phyloP scores from a whole-genome alignment of 2,113 vertebrate genomes.

The Sturnira hondurensis region DNA sequence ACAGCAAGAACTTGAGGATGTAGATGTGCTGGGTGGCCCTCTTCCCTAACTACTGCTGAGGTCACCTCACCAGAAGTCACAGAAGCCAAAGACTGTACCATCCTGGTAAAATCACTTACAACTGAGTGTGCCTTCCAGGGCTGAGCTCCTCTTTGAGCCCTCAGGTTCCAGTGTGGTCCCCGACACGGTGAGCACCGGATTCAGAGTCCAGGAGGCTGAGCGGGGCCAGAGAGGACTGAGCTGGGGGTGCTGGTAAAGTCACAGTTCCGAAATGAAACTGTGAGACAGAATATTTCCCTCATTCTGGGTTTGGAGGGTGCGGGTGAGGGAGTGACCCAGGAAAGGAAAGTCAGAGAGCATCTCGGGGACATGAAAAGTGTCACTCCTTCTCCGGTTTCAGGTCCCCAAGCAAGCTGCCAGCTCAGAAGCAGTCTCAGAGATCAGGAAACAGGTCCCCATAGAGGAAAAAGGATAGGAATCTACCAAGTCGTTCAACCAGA shows the following conservation, averaged over 20 bases:
- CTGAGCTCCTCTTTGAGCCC: neutral
- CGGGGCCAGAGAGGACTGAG: neutral
- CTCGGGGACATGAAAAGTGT: slow-evolving; percentile 8
- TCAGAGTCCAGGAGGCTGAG: neutral
- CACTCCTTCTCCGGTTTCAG: slow-evolving; percentile 32
- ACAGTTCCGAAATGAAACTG: neutral
- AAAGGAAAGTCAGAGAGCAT: neutral
- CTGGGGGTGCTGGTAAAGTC: neutral
- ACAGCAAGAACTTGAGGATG: neutral
- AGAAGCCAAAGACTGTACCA: neutral
- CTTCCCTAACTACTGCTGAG: neutral
- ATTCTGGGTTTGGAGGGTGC: neutral
- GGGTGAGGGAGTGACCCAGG: neutral
- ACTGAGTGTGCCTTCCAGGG: neutral
- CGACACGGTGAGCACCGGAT: neutral
- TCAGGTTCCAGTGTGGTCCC: neutral
- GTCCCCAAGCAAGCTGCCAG: slow-evolving; percentile 26
- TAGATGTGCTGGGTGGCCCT: neutral
- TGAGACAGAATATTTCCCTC: neutral
- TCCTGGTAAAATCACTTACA: neutral
- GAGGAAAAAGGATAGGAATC: slow-evolving; percentile 59
- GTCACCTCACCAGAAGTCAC: neutral
- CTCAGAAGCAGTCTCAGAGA: slow-evolving; percentile 7
- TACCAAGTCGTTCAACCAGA: slow-evolving; percentile 16
- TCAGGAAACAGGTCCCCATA: slow-evolving; percentile 49